These are phyloP conservation scores for Plestiodon gilberti DNA, from an alignment of 2,113 vertebrate genomes.

Conservation along the genomic window DNA sequence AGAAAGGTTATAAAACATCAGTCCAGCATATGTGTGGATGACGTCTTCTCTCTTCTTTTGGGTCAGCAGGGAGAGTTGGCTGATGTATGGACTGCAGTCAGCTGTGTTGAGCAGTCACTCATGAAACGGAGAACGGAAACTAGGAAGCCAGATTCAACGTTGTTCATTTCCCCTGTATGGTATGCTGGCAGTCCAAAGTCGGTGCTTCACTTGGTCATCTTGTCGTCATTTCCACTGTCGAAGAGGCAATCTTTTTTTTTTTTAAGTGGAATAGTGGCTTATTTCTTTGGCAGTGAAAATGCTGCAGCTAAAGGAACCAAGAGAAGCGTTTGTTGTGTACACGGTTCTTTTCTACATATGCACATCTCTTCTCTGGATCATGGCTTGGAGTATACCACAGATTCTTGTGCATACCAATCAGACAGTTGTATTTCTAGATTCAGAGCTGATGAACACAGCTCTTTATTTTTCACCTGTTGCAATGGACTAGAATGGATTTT, in stretches of 20 bases:
- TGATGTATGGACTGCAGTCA: neutral
- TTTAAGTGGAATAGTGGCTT: neutral
- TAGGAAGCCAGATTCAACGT: neutral
- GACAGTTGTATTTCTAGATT: too few species aligned
- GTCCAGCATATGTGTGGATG: conserved; percentile 38
- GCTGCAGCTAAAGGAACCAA: neutral
- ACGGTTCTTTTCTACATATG: too few species aligned
- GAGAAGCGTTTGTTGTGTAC: neutral
- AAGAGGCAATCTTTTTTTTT: neutral
- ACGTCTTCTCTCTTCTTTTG: conserved; percentile 3
- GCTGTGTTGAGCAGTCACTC: neutral
- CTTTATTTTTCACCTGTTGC: neutral
- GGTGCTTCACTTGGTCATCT: neutral
- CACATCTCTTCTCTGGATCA: neutral
- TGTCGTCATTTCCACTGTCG: neutral
- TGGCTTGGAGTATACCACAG: neutral
- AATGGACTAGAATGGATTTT: neutral
- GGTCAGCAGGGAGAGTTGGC: neutral
- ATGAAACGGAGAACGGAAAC: conserved; percentile 30
- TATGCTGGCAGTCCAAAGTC: neutral
- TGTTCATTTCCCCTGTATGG: neutral
- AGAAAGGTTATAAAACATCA: conserved; percentile 62
- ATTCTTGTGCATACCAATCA: neutral
- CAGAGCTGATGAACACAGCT: too few species aligned
- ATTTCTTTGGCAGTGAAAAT: neutral